Conservation (phyloP, 2,113 vertebrate genomes). For the Asarcornis scutulata region DNA sequence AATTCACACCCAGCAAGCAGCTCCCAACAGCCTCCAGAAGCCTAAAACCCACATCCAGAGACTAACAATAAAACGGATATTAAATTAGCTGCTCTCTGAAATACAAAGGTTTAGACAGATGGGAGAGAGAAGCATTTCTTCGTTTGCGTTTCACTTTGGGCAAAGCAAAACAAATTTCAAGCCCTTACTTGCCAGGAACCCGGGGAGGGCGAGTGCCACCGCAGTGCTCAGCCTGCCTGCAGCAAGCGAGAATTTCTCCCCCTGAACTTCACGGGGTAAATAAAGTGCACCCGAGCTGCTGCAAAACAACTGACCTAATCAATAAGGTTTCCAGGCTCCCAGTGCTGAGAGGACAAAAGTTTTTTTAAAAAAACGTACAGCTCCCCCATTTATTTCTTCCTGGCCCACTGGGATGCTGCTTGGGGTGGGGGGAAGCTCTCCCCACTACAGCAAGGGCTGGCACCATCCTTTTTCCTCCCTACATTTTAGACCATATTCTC, state of each 20-base stretch:
- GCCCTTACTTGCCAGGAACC: neutral
- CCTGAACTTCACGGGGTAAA: neutral
- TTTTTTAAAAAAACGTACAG: neutral
- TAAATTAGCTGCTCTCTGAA: neutral
- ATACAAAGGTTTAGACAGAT: neutral
- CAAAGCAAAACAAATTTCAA: neutral
- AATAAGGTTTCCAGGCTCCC: neutral
- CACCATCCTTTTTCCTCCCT: neutral
- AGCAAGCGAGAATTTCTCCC: neutral
- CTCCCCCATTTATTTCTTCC: neutral
- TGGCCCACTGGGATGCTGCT: neutral
- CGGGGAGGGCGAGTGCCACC: neutral
- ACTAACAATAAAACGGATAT: neutral
- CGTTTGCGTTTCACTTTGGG: neutral
- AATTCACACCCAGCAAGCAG: neutral
- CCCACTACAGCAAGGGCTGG: rapidly evolving
- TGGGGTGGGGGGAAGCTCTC: neutral
- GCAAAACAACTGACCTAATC: neutral
- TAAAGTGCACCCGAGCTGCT: neutral
- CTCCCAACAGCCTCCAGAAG: neutral
- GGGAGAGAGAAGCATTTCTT: neutral
- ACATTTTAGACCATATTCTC: neutral
- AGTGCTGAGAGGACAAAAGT: neutral
- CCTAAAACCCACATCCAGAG: neutral
- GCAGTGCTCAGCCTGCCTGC: neutral